Conservation (phyloP, 2,113 vertebrate species). For the Gymnarchus niloticus region DNA sequence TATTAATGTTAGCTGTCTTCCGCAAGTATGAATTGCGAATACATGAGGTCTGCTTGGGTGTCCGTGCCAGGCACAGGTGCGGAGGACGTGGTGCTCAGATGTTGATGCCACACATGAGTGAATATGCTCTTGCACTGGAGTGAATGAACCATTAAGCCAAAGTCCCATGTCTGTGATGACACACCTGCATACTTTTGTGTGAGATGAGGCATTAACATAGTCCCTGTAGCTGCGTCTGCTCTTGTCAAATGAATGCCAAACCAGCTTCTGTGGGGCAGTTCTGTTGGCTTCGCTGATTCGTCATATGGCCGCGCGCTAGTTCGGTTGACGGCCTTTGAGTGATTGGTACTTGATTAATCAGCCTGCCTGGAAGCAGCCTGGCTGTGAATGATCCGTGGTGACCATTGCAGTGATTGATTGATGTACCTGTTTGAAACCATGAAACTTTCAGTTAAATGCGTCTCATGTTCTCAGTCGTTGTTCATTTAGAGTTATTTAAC, state of each 20-base stretch:
- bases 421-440: background rate
- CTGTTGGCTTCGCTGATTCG: slow-evolving; percentile 10
- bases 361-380: slow-evolving; percentile 7
- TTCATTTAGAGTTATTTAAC: background rate
- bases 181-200: background rate
- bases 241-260: background rate
- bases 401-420: slow-evolving; percentile 12
- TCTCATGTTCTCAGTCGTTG: background rate
- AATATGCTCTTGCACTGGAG: background rate
- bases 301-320: background rate
- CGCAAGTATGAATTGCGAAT: background rate
- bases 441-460: background rate
- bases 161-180: background rate
- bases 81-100: background rate
- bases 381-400: background rate
- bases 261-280: slow-evolving; percentile 1
- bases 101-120: background rate
- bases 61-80: background rate
- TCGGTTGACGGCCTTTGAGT: slow-evolving; percentile 2
- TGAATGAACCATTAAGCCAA: slow-evolving; percentile 4
- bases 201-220: background rate
- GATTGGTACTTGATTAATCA: slow-evolving; percentile 19
- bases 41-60: background rate
- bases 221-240: background rate
- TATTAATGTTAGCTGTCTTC: background rate